phyloP scores from a whole-genome alignment of 37 sponge, comb jelly and placozoan species.

The Tethya wilhelma region DNA sequence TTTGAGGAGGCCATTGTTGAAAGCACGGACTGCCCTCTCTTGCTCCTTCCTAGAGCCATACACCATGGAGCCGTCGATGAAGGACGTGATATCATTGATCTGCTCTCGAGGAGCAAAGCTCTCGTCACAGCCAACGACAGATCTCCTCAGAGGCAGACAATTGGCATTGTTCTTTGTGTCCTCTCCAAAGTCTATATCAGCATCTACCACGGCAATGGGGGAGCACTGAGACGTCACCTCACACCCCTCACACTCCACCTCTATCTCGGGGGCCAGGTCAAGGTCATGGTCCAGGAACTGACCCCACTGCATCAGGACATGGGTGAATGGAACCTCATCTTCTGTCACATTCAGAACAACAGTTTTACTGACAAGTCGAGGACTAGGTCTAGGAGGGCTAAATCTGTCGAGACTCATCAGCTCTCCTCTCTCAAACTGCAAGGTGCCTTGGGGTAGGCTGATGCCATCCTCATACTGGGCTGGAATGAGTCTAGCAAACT shows the following conservation, averaged over 20 bases:
- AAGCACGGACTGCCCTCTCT: conserved; percentile 26
- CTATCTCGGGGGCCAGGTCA: conserved; percentile 42
- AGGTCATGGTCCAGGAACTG: conserved; percentile 97
- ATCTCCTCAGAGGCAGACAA: conserved; percentile 61
- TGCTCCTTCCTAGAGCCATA: conserved; percentile 62
- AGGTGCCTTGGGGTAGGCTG: conserved; percentile 50
- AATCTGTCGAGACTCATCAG: conserved; percentile 21
- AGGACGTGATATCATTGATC: conserved; percentile 79
- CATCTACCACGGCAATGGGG: conserved; percentile 42
- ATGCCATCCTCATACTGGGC: conserved; percentile 84
- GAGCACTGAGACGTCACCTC: conserved; percentile 32
- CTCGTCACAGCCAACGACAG: conserved; percentile 36
- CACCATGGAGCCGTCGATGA: conserved; percentile 78
- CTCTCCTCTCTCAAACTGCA: conserved; percentile 36
- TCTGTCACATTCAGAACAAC: conserved; percentile 13
- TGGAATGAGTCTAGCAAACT: conserved; percentile 68
- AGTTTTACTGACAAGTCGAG: conserved; percentile 64
- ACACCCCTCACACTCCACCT: conserved; percentile 40
- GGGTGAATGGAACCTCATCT: conserved; percentile 66
- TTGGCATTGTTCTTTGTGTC: conserved; percentile 32
- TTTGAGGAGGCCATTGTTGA: conserved; percentile 36
- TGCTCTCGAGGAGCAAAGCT: conserved; percentile 55
- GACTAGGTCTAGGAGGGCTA: conserved; percentile 75
- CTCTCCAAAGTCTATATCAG: conserved; percentile 41
- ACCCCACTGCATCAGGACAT: conserved; percentile 95